Percentiles rank a stretch among this genome's conserved stretches.
Conservation (phyloP, 2,888 invertebrate species). For the Tridacna crocea region DNA sequence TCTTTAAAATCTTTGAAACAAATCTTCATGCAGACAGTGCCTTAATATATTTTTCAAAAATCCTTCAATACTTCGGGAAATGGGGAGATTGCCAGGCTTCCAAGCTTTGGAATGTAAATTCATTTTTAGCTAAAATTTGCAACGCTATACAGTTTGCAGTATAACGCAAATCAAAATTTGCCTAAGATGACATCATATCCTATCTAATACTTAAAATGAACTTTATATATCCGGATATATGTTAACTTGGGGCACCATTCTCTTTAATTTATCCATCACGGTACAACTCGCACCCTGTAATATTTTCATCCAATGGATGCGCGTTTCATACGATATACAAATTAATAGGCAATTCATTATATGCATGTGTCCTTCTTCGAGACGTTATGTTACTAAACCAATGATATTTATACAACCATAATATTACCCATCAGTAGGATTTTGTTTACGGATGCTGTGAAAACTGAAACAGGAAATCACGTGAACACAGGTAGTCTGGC, state of each 20-base stretch:
- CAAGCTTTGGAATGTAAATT: no score
- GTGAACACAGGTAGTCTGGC: conserved; percentile 25
- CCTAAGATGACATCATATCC: no score
- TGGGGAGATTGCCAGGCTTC: no score
- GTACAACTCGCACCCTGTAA: no score
- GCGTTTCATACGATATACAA: background rate
- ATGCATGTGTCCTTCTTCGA: background rate
- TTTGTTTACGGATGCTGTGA: conserved; percentile 23
- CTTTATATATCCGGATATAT: background rate
- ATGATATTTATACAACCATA: background rate
- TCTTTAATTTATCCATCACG: conserved; percentile 13
- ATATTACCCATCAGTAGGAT: background rate
- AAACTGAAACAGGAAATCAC: conserved; percentile 42
- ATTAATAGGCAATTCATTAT: background rate
- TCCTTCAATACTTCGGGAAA: no score
- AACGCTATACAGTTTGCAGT: no score
- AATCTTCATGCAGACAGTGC: no score
- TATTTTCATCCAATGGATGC: background rate
- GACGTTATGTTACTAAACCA: background rate
- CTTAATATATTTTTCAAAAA: no score
- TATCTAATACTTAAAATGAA: background rate
- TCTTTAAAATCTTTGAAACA: no score
- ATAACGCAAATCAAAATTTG: no score
- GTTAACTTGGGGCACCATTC: background rate
- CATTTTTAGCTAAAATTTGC: no score